Percentiles rank a stretch among this genome's conserved stretches.
phyloP scores from a whole-genome alignment of 2,888 invertebrate species.

The Drosophila sordidula region DNA sequence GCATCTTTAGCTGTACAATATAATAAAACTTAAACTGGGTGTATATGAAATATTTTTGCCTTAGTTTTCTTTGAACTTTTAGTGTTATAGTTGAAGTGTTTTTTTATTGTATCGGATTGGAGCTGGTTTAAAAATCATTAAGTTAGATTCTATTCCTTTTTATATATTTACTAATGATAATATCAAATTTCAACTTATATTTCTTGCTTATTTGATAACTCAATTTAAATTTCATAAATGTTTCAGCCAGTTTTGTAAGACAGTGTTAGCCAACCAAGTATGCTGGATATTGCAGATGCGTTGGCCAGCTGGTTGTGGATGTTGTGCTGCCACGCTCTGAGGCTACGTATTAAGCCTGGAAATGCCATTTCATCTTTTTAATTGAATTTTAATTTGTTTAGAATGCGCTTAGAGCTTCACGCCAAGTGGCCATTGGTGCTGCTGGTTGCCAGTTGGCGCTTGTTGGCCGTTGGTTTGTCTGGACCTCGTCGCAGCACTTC shows the following conservation, averaged over 20 bases:
- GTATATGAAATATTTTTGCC: too few relatives aligned
- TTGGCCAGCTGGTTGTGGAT: constrained; percentile 13
- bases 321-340: constrained; percentile 22
- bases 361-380: constrained; percentile 84
- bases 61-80: too few relatives aligned
- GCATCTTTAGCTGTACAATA: too few relatives aligned
- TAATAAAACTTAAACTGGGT: too few relatives aligned
- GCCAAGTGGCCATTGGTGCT: constrained; percentile 53
- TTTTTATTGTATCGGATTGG: too few relatives aligned
- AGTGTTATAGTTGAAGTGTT: too few relatives aligned
- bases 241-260: background rate
- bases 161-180: too few relatives aligned
- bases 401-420: constrained; percentile 75
- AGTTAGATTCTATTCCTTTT: too few relatives aligned
- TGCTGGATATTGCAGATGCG: constrained; percentile 12
- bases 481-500: constrained; percentile 43
- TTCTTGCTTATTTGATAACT: background rate
- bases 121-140: too few relatives aligned
- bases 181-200: background rate
- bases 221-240: background rate
- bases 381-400: constrained; percentile 84
- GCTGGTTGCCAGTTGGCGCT: constrained; percentile 3
- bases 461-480: constrained; percentile 23
- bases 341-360: constrained; percentile 63
- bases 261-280: constrained; percentile 22